phyloP scores from a whole-genome alignment of 1,140 invertebrate species.

The Ceratosolen solmsi region DNA sequence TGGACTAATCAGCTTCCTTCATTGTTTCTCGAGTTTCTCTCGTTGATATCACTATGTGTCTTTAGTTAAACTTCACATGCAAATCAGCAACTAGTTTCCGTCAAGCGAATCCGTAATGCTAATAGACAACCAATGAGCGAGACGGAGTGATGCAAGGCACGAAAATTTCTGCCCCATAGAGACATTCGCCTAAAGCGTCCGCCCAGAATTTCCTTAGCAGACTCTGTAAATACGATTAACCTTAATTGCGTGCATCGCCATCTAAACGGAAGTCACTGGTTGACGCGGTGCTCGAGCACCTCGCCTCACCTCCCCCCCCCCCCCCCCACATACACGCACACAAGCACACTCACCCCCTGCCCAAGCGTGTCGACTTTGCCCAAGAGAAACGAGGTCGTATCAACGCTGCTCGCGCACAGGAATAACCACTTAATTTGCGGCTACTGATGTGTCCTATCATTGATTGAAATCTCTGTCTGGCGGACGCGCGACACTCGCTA shows the following conservation, averaged over 20 bases:
- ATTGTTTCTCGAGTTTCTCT: no score
- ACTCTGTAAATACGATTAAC: conserved; percentile 35
- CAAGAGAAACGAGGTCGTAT: conserved; percentile 27
- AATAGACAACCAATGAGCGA: no score
- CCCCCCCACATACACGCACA: no score
- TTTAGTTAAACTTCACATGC: no score
- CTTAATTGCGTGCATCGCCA: conserved; percentile 19
- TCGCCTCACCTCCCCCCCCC: neutral
- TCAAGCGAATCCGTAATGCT: no score
- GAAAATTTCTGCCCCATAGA: neutral
- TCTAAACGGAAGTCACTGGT: conserved; percentile 39
- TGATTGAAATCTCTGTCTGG: neutral
- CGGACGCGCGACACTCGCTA: neutral
- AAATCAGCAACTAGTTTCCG: no score
- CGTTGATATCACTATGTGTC: no score
- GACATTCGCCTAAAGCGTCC: neutral
- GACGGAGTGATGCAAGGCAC: neutral
- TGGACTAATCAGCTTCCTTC: no score
- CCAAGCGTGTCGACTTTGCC: neutral
- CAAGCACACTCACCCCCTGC: no score
- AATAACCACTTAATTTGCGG: conserved; percentile 5
- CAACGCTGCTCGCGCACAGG: neutral
- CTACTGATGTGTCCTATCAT: neutral
- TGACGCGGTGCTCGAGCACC: neutral
- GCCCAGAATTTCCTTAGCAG: neutral